A percentile compares a stretch with the other conserved stretches of the same genome.
These are phyloP conservation scores for Rattus norvegicus DNA, from an alignment of 2,113 vertebrate species.

Conservation along the genomic window DNA sequence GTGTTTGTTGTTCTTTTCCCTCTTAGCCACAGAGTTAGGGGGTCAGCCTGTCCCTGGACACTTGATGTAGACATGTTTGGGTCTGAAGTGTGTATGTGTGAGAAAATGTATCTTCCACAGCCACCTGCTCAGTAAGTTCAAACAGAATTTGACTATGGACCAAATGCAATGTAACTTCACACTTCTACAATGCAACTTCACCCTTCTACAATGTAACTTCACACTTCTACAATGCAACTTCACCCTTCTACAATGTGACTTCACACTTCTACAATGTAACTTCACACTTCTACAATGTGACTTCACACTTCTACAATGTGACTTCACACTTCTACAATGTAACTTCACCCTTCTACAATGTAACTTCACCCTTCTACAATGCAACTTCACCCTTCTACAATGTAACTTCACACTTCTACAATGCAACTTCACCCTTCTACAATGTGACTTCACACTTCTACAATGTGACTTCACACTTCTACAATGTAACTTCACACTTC, in stretches of 20 bases:
- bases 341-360: neutral
- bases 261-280: neutral
- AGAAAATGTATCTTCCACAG: neutral
- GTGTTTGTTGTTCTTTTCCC: neutral
- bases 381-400: no score
- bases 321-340: neutral
- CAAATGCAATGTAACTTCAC: neutral
- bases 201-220: neutral
- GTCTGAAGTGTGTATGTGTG: neutral
- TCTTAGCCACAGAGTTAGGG: neutral
- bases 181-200: neutral
- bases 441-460: neutral
- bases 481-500: no score
- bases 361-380: neutral
- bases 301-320: neutral
- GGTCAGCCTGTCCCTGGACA: neutral
- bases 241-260: neutral
- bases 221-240: neutral
- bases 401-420: no score
- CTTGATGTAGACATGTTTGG: neutral
- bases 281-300: neutral
- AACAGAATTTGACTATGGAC: neutral
- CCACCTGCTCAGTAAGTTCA: neutral
- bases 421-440: no score
- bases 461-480: neutral